Percentiles rank a stretch among this genome's conserved stretches.
These are phyloP conservation scores for Marmota flaviventris DNA, from an alignment of 2,113 vertebrate genomes.

Conservation along the genomic window DNA sequence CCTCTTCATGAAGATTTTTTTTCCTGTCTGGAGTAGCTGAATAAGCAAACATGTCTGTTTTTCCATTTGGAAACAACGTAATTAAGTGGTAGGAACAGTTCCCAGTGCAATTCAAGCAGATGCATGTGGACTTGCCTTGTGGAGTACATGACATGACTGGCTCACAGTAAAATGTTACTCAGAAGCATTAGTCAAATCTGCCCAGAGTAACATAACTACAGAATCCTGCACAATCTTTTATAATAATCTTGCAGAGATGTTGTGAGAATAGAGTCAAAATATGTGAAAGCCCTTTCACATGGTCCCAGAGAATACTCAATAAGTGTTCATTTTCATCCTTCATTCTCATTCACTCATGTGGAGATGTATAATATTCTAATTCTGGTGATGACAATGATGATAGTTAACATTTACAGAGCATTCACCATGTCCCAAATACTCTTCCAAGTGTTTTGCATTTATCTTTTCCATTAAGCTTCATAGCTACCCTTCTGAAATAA, in stretches of 20 bases:
- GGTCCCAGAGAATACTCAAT: not conserved
- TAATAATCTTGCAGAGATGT: not conserved
- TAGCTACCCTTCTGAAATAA: not conserved
- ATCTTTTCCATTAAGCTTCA: not conserved
- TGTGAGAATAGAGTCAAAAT: conserved; percentile 2
- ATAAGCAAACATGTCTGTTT: conserved; percentile 33
- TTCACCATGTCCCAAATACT: not conserved
- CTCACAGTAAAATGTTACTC: conserved; percentile 30
- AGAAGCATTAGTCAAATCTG: not conserved
- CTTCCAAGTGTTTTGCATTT: not conserved
- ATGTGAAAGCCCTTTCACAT: not conserved
- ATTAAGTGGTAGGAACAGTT: not conserved
- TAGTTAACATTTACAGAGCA: not conserved
- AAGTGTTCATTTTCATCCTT: not conserved
- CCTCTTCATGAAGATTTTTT: not conserved
- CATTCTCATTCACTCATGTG: not conserved
- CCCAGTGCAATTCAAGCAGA: not conserved
- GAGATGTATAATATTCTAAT: not conserved
- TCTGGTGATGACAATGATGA: not conserved
- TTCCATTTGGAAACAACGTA: conserved; percentile 50
- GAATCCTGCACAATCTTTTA: not conserved
- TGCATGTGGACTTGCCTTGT: not conserved
- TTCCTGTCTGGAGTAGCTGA: not conserved
- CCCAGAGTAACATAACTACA: not conserved
- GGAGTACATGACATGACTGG: not conserved